Evolutionary conservation across 2,888 invertebrate species (phyloP).

Genomic region (Callinectes sapidus): DNA sequence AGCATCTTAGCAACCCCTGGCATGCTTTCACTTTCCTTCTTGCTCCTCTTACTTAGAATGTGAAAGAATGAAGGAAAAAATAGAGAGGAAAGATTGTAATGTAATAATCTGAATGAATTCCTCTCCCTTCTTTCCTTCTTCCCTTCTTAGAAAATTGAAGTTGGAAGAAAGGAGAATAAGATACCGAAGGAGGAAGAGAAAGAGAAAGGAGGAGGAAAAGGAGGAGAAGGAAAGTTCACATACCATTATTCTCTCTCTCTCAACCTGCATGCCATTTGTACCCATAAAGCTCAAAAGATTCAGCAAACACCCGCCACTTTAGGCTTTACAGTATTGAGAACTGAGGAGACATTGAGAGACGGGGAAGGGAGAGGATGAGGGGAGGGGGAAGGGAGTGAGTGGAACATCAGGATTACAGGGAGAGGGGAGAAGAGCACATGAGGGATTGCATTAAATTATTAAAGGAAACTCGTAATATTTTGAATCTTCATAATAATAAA

Average conservation of each 20-base stretch:
- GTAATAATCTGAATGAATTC: not conserved
- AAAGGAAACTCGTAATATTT: not conserved
- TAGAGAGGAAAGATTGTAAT: not conserved
- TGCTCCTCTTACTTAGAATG: not conserved
- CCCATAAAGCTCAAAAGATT: not conserved
- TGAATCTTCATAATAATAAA: not conserved
- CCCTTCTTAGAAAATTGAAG: not conserved
- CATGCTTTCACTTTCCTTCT: not conserved
- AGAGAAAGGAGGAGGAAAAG: not conserved
- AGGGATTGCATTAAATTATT: not conserved
- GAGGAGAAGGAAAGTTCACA: not conserved
- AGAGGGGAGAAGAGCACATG: constrained; percentile 17
- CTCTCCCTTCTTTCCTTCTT: not conserved
- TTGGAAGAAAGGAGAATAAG: not conserved
- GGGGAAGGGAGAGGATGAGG: not conserved
- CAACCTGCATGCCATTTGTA: not conserved
- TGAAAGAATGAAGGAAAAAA: not conserved
- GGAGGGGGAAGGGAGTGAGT: not conserved
- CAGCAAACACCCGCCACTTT: not conserved
- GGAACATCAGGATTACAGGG: not conserved
- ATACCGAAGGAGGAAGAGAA: not conserved
- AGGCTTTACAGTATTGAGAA: not conserved
- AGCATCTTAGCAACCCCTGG: not conserved
- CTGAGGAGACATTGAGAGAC: not conserved
- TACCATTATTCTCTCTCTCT: not conserved